Conservation (phyloP, 2,888 invertebrate species). For the Eudasyphora cyanicolor region DNA sequence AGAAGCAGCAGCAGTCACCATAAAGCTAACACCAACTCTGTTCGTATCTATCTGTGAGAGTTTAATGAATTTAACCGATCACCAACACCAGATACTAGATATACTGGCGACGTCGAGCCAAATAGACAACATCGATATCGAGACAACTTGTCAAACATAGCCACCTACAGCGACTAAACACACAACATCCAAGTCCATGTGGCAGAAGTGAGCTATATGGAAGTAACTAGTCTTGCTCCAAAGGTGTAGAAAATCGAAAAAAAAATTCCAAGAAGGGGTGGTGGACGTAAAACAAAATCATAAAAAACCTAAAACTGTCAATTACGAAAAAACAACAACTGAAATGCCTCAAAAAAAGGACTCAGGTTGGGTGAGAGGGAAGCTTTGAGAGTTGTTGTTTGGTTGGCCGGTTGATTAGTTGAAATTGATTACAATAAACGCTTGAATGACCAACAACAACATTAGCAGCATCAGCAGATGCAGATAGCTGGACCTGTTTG, state of each 20-base stretch:
- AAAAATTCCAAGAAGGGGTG: conserved; percentile 11
- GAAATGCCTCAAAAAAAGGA: not conserved
- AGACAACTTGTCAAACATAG: conserved; percentile 65
- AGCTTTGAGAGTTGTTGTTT: conserved; percentile 18
- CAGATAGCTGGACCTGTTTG: not conserved
- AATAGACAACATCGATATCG: conserved; percentile 50
- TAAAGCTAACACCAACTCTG: conserved; percentile 4
- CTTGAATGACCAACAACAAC: conserved; percentile 65
- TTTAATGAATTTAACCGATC: conserved; percentile 63
- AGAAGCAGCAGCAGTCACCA: not conserved
- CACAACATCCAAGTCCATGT: not conserved
- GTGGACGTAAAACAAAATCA: conserved; percentile 25
- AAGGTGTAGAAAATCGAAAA: conserved; percentile 28
- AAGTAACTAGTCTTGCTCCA: not conserved
- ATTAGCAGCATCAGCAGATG: conserved; percentile 12
- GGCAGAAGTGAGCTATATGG: too few species aligned
- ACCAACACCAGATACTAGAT: conserved; percentile 60
- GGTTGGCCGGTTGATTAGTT: conserved; percentile 68
- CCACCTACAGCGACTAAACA: conserved; percentile 54
- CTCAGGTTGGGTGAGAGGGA: conserved; percentile 13
- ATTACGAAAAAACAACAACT: conserved; percentile 42
- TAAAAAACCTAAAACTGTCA: conserved; percentile 62
- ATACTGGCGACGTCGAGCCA: conserved; percentile 50
- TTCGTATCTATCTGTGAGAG: conserved; percentile 1
- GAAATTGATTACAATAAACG: conserved; percentile 77